These are phyloP conservation scores for Channallabes apus DNA, from an alignment of 2,797 vertebrate species.

Conservation along the genomic window DNA sequence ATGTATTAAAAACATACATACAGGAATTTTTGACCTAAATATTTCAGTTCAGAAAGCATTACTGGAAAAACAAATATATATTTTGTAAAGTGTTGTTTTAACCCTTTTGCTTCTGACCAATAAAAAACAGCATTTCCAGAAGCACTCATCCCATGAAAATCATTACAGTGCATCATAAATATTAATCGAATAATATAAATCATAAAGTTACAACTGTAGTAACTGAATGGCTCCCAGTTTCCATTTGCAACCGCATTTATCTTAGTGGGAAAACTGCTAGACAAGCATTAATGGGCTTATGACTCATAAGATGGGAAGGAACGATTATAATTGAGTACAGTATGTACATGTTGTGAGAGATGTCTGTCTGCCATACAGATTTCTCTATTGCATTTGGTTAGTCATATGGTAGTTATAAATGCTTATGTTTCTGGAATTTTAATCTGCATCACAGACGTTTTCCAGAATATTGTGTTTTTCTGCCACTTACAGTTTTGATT, in stretches of 20 bases:
- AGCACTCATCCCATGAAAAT: not conserved
- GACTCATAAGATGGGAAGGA: not conserved
- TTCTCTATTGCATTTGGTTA: not conserved
- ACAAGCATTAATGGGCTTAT: not conserved
- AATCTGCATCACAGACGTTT: not conserved
- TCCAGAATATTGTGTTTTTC: not conserved
- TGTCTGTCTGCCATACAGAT: not conserved
- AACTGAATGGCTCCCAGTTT: not conserved
- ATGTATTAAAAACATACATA: not conserved
- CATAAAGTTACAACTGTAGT: not conserved
- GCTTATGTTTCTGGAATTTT: not conserved
- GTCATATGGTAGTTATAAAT: not conserved
- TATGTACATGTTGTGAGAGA: not conserved
- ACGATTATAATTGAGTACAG: not conserved
- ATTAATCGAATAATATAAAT: not conserved
- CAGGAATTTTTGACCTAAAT: not conserved
- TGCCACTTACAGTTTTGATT: not conserved
- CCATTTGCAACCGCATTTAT: conserved; percentile 21
- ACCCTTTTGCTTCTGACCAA: not conserved
- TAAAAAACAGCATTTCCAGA: not conserved
- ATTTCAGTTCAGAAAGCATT: too few species aligned
- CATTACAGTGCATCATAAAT: not conserved
- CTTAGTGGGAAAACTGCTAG: not conserved
- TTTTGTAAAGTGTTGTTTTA: not conserved
- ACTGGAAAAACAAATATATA: not conserved